Base-by-base conservation (phyloP, 2,888 invertebrate species). In the Hetaerina titia region DNA sequence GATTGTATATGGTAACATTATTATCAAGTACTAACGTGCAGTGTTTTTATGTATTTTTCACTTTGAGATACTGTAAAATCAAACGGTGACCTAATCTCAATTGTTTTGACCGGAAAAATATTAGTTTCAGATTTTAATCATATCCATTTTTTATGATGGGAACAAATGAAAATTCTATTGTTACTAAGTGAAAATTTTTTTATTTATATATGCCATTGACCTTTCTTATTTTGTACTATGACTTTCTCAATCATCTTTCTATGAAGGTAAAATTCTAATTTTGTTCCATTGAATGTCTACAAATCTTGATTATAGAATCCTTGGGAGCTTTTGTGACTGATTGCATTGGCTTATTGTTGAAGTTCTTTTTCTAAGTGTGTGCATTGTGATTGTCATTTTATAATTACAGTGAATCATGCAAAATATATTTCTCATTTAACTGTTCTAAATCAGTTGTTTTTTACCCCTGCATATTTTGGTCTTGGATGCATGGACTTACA, bases 1-100 rank as follows among this genome's bases (percentile, higher is more conserved):
- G 69, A 92, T n/a, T 74, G 45, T 92, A 64, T 63, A 69, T 69
- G 92, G 56, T 81, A 31, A 81, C 31, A 81, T 81, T 81, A 25
- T 81, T 31, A 56, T 56, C 69, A 56, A 92, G 56, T 74, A 69
- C 92, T 74, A 92, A 92, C 56, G 74, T 92, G 92, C 92, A 45
- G 92, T 92, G 69, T 92, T 92, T 92, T 69, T 92, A 92, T 69
- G 69, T 92, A 92, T 92, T 92, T 92, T 92, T 92, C 92, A 92
- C 92, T 92, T 92, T 92, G 92, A 92, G 92, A 92, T 92, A 92
- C 92, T 92, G 92, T 92, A 69, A 92, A 60, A 92, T 92, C 92
- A 69, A 56, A 92, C 56, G 69, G 74, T 92, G n/a, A 92, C 56
- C 69, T 92, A 74, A 92, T 69, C 92, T 92, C 60, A 25, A 90